These are phyloP conservation scores for Erethizon dorsatum DNA, from an alignment of 2,797 vertebrate species.

Conservation along the genomic window DNA sequence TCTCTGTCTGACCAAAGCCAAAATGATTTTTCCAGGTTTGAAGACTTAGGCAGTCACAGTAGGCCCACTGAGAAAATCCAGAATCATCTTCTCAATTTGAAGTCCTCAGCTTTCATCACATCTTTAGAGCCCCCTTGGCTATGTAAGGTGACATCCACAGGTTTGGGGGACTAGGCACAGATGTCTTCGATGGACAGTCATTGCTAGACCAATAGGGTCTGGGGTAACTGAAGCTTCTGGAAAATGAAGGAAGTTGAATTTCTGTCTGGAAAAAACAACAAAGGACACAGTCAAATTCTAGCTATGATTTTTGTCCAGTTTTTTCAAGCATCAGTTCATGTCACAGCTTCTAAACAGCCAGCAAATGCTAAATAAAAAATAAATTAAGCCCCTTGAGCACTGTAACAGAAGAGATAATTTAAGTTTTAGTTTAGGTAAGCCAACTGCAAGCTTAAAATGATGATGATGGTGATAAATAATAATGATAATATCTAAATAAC, in stretches of 20 bases:
- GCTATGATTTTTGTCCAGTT: not conserved
- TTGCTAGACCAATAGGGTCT: not conserved
- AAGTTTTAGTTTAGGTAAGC: not conserved
- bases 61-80: not conserved
- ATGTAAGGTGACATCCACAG: not conserved
- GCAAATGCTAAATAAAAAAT: not conserved
- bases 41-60: not conserved
- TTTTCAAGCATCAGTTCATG: not conserved
- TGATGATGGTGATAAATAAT: not conserved
- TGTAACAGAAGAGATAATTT: not conserved
- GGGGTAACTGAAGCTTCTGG: not conserved
- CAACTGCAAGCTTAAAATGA: not conserved
- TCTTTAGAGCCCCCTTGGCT: not conserved
- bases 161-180: not conserved
- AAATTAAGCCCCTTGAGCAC: not conserved
- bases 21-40: not conserved
- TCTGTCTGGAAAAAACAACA: not conserved
- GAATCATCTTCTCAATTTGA: not conserved
- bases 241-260: not conserved
- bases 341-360: not conserved
- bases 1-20: not conserved
- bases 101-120: not conserved
- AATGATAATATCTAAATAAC: not conserved
- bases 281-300: not conserved
- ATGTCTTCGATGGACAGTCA: not conserved